Base-by-base conservation (phyloP, 2,113 vertebrate genomes). In the Scalopus aquaticus region DNA sequence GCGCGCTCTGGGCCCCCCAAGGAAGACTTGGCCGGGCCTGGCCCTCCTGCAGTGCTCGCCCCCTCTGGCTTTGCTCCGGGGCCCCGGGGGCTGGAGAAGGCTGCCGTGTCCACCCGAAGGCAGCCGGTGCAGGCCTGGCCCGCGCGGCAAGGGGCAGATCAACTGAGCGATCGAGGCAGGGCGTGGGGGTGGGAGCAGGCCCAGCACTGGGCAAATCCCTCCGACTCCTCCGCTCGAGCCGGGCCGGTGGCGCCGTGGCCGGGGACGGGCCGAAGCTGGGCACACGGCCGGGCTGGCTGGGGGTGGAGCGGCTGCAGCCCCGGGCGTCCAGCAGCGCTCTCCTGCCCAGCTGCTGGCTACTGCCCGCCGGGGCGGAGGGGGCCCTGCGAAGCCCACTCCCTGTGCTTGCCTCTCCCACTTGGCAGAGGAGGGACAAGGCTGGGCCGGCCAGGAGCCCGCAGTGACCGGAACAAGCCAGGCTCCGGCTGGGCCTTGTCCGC, bases 191-290 rank as follows among this genome's bases (percentile, higher is more conserved):
- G 44, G 67, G 32, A 17, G 13, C 15, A 1, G 0, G 49, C 42
- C 70, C 16, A 5, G 46, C 20, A 39, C 30, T 1, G 24, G 13
- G 0, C 74, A 6, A 5, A 15, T 28, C 37, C n/a, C 24, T 1
- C 3, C 5, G 3, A 20, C n/a, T 1, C 22, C n/a, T n/a, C 20
- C 20, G 3, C 11, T 0, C 0, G 4, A 19, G 46, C 46, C 8
- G 7, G 37, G 49, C 9, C 2, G 2, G 12, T 15, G 26, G 13
- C 12, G n/a, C 44, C 9, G 46, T 8, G 37, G 49, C 9, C 3
- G 2, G 12, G 16, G 26, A 17, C 12, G n/a, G 1, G 13, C 24
- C 77, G 30, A 3, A 6, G 11, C 24, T 0, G 26, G 46, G 35
- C 0, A 2, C 35, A 28, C 54, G 3, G 17, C 15, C 17, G 15